phyloP scores from a whole-genome alignment of 2,888 invertebrate genomes.

The Hirtodrosophila trivittata region DNA sequence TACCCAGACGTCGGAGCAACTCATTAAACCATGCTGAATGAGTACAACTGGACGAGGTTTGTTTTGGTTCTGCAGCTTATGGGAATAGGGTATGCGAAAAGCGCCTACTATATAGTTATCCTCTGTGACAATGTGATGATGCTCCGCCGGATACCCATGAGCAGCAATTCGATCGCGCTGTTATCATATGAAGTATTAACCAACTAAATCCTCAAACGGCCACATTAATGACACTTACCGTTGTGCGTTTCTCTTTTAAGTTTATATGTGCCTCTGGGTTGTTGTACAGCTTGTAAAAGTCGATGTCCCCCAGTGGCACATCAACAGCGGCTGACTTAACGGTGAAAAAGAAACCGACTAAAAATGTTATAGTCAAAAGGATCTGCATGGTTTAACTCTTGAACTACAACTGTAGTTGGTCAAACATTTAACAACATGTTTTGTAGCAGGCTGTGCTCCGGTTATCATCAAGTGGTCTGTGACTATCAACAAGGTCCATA shows the following conservation, averaged over 20 bases:
- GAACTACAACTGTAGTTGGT: conserved; percentile 15
- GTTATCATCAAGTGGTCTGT: conserved; percentile 29
- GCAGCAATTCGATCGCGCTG: conserved; percentile 80
- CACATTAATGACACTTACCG: no score
- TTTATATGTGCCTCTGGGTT: conserved; percentile 58
- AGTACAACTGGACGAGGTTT: conserved; percentile 65
- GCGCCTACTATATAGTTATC: conserved; percentile 77
- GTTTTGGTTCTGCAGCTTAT: conserved; percentile 63
- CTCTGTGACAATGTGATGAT: conserved; percentile 84
- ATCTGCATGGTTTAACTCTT: conserved; percentile 22
- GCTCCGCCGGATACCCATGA: conserved; percentile 87
- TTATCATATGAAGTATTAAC: no score
- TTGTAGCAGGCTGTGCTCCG: conserved; percentile 11
- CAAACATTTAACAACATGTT: background rate
- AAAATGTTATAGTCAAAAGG: background rate
- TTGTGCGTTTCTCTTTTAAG: conserved; percentile 41
- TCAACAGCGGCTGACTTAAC: conserved; percentile 28
- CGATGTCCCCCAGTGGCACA: conserved; percentile 29
- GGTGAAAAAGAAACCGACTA: background rate
- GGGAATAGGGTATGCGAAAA: conserved; percentile 78
- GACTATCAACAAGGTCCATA: conserved; percentile 16
- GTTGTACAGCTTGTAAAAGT: conserved; percentile 57
- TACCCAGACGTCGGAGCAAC: conserved; percentile 79
- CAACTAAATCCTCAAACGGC: background rate
- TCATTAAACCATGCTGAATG: conserved; percentile 85